Conservation (phyloP, 1,140 invertebrate species). For the Drosophila ogumai region DNA sequence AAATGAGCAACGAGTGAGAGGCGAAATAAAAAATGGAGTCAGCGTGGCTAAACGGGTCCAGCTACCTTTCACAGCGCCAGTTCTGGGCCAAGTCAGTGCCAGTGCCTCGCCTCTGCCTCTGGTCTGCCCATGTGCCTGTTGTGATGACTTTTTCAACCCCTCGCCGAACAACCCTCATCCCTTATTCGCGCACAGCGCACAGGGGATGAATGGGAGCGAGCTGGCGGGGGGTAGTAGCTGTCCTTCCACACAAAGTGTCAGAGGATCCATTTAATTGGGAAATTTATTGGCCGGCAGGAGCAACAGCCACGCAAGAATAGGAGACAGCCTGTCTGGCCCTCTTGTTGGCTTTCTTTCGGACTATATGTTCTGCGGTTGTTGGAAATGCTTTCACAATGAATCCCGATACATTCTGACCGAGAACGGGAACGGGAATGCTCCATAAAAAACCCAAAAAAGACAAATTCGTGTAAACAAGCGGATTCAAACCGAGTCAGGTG, state of each 20-base stretch:
- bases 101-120: slow-evolving; percentile 4
- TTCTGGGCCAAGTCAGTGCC: slow-evolving; percentile 65
- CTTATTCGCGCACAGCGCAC: slow-evolving; percentile 42
- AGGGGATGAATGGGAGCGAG: slow-evolving; percentile 23
- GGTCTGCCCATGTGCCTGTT: slow-evolving; percentile 10
- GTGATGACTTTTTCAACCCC: slow-evolving; percentile 67
- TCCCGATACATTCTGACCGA: slow-evolving; percentile 4
- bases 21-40: slow-evolving; percentile 71
- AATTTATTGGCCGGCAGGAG: slow-evolving; percentile 73
- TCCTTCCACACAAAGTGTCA: slow-evolving; percentile 70
- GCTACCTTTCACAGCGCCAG: slow-evolving; percentile 82
- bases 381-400: slow-evolving; percentile 64
- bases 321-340: slow-evolving; percentile 77
- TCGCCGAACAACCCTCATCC: slow-evolving; percentile 73
- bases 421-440: slow-evolving; percentile 6
- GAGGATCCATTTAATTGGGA: slow-evolving; percentile 81
- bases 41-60: slow-evolving; percentile 25
- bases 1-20: slow-evolving; percentile 54
- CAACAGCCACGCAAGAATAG: slow-evolving; percentile 37
- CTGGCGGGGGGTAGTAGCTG: slow-evolving; percentile 61
- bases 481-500: slow-evolving; percentile 51
- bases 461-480: slow-evolving; percentile 66
- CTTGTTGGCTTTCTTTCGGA: slow-evolving; percentile 66
- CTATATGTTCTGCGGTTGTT: slow-evolving; percentile 72
- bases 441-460: slow-evolving; percentile 50